Evolutionary conservation across 2,888 invertebrate genomes (phyloP).

Genomic region (Spilarctia lutea): DNA sequence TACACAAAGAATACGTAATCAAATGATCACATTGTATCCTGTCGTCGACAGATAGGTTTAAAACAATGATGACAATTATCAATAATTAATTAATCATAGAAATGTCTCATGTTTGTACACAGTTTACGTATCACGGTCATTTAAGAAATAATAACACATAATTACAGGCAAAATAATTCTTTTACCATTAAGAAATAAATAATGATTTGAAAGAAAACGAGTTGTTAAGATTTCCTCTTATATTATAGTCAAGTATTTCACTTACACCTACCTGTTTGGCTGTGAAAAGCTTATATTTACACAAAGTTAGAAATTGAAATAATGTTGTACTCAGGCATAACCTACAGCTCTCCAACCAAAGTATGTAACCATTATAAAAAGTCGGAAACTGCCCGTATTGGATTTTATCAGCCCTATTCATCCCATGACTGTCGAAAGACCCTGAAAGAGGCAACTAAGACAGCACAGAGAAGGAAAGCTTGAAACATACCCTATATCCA

Average conservation of each 20-base stretch:
- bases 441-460: no score
- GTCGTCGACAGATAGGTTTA: neutral
- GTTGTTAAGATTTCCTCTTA: constrained; percentile 9
- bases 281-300: neutral
- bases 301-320: neutral
- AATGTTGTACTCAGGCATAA: neutral
- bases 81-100: neutral
- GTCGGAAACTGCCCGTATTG: no score
- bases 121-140: neutral
- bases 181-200: constrained; percentile 7
- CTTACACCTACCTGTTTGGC: neutral
- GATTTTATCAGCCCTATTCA: no score
- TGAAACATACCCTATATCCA: no score
- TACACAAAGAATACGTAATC: neutral
- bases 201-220: constrained; percentile 9
- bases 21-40: neutral
- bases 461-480: no score
- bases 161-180: constrained; percentile 5
- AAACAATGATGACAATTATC: neutral
- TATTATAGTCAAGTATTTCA: neutral
- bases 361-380: no score
- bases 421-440: no score
- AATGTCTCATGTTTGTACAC: neutral
- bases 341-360: no score
- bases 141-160: neutral